Evolutionary conservation across 2,113 vertebrate species (phyloP), one percentile per base, ranked within the genome.

Genomic region (Ameiurus melas): DNA sequence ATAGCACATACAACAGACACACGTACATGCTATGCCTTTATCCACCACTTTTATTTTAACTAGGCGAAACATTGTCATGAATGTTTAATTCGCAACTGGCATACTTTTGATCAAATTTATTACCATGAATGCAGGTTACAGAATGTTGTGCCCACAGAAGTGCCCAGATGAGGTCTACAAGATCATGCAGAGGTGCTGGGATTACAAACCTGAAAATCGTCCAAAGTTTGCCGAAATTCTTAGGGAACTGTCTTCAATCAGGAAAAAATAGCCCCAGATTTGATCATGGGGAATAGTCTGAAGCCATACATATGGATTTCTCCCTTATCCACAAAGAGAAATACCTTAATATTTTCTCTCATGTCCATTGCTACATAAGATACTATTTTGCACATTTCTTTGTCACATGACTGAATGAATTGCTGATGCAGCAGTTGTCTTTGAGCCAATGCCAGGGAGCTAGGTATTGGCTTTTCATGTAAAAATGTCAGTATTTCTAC

Each of bases 121-220:
- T 66, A 14, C 51, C 30, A 36, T 57, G 39, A 60, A 85, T 87
- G 77, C 64, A 99, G 98, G 98, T 85, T 99, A 99, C 95, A 95
- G 98, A 91, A 99, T 99, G 98, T 95, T 97, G 78, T 96, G 97
- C 83, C 98, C 98, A 5, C 97, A 98, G 90, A 96, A 98, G 88
- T 99, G 98, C 91, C 98, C 98, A 71, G 98, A 99, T 17, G 98
- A 99, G 57, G 95, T 99, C 85, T 96, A 96, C 94, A 97, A 96
- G 93, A 96, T 99, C 93, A 99, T 99, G 98, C 96, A 96, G 93
- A 95, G 92, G 47, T 99, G 98, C 90, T 99, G 98, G 98, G 97
- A 97, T 93, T 99, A 99, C 93, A 98, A 96, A 86, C 96, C 98
- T 0, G 98, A 99, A 89, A 97, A 98, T 27, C 94, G 98, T 1